phyloP scores from a whole-genome alignment of 2,888 invertebrate species.

The Seira ritae region DNA sequence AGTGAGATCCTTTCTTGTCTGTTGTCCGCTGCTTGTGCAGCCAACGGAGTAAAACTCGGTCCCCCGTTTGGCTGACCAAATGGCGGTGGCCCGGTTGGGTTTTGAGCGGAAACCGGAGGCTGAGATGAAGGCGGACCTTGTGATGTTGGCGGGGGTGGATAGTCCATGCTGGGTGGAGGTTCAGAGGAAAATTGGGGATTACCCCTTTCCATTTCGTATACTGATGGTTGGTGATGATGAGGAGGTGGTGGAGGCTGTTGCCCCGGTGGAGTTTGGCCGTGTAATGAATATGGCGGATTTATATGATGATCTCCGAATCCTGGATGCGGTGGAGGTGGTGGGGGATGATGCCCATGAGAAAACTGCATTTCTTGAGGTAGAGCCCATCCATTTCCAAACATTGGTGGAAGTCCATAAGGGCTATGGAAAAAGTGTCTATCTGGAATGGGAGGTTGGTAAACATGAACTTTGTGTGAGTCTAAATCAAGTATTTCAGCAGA shows the following conservation, averaged over 20 bases:
- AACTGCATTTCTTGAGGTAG: constrained; percentile 58
- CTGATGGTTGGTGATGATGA: constrained; percentile 32
- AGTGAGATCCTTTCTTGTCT: constrained; percentile 77
- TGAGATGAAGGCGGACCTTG: constrained; percentile 42
- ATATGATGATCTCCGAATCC: constrained; percentile 44
- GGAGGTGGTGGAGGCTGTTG: constrained; percentile 48
- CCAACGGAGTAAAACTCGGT: constrained; percentile 75
- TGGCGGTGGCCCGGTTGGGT: constrained; percentile 38
- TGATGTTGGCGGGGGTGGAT: constrained; percentile 50
- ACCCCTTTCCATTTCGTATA: constrained; percentile 57
- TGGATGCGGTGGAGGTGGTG: constrained; percentile 50
- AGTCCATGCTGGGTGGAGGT: constrained; percentile 48
- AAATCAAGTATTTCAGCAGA: constrained; percentile 89
- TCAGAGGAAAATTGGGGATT: constrained; percentile 55
- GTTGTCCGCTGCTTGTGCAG: constrained; percentile 78
- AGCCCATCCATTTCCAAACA: constrained; percentile 69
- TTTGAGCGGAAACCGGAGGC: constrained; percentile 45
- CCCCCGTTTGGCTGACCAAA: constrained; percentile 70
- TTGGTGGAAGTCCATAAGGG: constrained; percentile 70
- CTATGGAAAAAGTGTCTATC: constrained; percentile 69
- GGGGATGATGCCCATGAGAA: constrained; percentile 58
- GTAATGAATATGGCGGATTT: constrained; percentile 56
- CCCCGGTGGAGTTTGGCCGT: constrained; percentile 44
- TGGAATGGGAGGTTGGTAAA: constrained; percentile 77
- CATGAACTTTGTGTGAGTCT: constrained; percentile 91